Evolutionary conservation across 2,888 invertebrate species (phyloP), one percentile per base, ranked within the genome.

Genomic region (Coenonympha arcania): DNA sequence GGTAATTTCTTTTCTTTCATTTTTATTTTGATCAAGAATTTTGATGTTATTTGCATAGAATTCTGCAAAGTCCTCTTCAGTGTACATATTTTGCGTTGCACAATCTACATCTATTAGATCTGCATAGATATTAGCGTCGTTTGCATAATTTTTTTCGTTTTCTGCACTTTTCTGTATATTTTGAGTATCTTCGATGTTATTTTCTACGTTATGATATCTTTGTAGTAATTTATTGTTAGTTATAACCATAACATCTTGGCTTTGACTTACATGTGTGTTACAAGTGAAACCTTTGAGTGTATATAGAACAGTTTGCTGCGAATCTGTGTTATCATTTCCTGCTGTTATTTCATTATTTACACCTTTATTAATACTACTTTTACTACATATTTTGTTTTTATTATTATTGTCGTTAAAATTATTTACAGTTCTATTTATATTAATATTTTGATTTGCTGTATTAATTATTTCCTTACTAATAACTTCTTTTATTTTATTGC

Each of bases 191-290:
- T 33, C 8, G 16, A 3, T 16, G 24, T 37, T 6, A 45, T 42
- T 36, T 22, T 3, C 19, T 13, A 9, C 9, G 15, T 4, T 39
- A 2, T 40, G 20, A 13, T n/a, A 28, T 42, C 43, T 48, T 33
- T 39, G 44, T 31, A 50, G 26, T 18, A 60, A 28, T 22, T 52
- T 46, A 13, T 57, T 52, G 3, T 52, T 54, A 24, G 46, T 26
- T 16, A 61, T 31, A 11, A 56, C 24, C 3, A 60, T 13, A 48
- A 46, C 43, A 6, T 62, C 56, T 39, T 63, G 63, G 45, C 62
- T 64, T 43, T 62, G 59, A 43, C 62, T 63, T 5, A 60, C 42
- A 37, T 63, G 60, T 9, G 61, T 59, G 13, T 47, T 48, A 15
- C 34, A 34, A 22, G 43, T 52, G 8, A 50, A 54, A 19, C 48